Conservation (phyloP, 2,888 invertebrate genomes). For the Scaptomyza reducta region DNA sequence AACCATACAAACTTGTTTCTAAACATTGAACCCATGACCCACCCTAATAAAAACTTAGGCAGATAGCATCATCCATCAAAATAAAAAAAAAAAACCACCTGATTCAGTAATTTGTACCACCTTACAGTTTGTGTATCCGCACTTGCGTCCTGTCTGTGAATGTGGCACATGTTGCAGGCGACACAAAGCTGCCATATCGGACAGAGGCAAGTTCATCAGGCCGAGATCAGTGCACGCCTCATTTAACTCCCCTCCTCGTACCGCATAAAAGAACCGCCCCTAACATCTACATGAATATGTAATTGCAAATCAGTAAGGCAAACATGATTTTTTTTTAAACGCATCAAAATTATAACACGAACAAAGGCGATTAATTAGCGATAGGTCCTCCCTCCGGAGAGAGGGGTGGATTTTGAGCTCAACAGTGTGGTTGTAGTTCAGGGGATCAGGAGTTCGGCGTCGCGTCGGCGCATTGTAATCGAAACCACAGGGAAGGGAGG, state of each 20-base stretch:
- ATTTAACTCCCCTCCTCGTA: constrained; percentile 44
- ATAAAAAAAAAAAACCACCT: constrained; percentile 53
- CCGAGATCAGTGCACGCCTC: constrained; percentile 54
- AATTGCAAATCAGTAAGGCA: constrained; percentile 71
- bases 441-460: not conserved
- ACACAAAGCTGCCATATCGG: constrained; percentile 31
- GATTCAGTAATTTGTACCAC: constrained; percentile 49
- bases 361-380: constrained; percentile 77
- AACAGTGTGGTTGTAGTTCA: not conserved
- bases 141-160: constrained; percentile 61
- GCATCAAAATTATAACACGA: constrained; percentile 71
- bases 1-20: no score
- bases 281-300: constrained; percentile 36
- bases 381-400: constrained; percentile 11
- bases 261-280: constrained; percentile 54
- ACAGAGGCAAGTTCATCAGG: constrained; percentile 42
- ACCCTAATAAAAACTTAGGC: constrained; percentile 19
- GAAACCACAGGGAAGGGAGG: constrained; percentile 10
- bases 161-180: constrained; percentile 64
- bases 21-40: constrained; percentile 6
- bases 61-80: constrained; percentile 36
- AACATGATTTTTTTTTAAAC: constrained; percentile 59
- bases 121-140: constrained; percentile 17
- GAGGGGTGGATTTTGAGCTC: constrained; percentile 3
- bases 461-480: constrained; percentile 28